Percentiles rank a stretch among this genome's conserved stretches.
Evolutionary conservation across 2,113 vertebrate genomes (phyloP).

Genomic region (Vimba vimba): DNA sequence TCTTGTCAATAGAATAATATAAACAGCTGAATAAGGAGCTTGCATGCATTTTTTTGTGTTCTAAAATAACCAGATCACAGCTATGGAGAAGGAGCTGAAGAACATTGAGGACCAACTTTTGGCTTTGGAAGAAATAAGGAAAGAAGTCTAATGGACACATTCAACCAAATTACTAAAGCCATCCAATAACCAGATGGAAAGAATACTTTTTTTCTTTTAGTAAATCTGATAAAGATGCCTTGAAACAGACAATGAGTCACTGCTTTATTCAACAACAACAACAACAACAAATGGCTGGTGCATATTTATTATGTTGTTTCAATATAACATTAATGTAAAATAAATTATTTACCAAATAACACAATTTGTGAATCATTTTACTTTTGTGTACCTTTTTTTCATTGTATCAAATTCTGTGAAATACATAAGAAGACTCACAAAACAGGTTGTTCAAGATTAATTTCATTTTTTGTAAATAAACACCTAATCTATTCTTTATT

Average conservation of each 20-base stretch:
- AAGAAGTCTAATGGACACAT: slow-evolving; percentile 43
- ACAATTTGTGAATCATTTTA: background rate
- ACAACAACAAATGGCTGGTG: background rate
- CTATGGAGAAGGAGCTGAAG: slow-evolving; percentile 70
- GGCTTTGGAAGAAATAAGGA: slow-evolving; percentile 41
- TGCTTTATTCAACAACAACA: background rate
- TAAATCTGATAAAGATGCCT: background rate
- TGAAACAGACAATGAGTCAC: background rate
- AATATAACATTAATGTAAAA: slow-evolving; percentile 22
- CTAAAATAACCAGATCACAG: slow-evolving; percentile 63
- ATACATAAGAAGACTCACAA: background rate
- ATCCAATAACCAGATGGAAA: background rate
- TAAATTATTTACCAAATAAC: slow-evolving; percentile 27
- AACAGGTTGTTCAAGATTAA: background rate
- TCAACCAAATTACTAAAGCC: background rate
- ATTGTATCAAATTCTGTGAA: background rate
- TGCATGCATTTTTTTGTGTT: background rate
- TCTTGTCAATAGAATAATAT: slow-evolving; percentile 1
- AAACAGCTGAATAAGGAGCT: background rate
- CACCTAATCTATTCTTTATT: background rate
- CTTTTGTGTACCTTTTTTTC: background rate
- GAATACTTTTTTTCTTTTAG: background rate
- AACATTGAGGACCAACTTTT: slow-evolving; percentile 71
- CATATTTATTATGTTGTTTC: slow-evolving; percentile 3
- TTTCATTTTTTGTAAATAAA: background rate